A percentile compares a stretch with the other conserved stretches of the same genome.
Evolutionary conservation across 2,113 vertebrate genomes (phyloP).

Genomic region (Xenopus tropicalis): UCB_Xtro_10.0 CM004444.2:90124501-90125000

Average conservation of each 20-base stretch:
- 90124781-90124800: constrained; percentile 84
- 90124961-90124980: constrained; percentile 66
- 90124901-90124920: constrained; percentile 97
- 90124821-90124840: constrained; percentile 63
- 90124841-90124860: constrained; percentile 62
- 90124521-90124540: too few relatives aligned
- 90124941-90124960: constrained; percentile 91
- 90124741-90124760: constrained; percentile 92
- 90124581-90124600: too few relatives aligned
- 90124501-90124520: too few relatives aligned
- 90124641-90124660: too few relatives aligned
- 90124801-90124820: constrained; percentile 69
- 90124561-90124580: too few relatives aligned
- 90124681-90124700: constrained; percentile 55
- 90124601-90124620: too few relatives aligned
- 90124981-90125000: constrained; percentile 58
- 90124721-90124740: constrained; percentile 98
- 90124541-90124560: too few relatives aligned
- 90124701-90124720: constrained; percentile 96
- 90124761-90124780: constrained; percentile 82
- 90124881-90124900: constrained; percentile 97
- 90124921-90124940: constrained; percentile 91
- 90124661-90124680: too few relatives aligned
- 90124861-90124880: constrained; percentile 91
- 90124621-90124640: too few relatives aligned